Conservation (phyloP, 2,888 invertebrate species). For the Drosophila seclusa region DNA sequence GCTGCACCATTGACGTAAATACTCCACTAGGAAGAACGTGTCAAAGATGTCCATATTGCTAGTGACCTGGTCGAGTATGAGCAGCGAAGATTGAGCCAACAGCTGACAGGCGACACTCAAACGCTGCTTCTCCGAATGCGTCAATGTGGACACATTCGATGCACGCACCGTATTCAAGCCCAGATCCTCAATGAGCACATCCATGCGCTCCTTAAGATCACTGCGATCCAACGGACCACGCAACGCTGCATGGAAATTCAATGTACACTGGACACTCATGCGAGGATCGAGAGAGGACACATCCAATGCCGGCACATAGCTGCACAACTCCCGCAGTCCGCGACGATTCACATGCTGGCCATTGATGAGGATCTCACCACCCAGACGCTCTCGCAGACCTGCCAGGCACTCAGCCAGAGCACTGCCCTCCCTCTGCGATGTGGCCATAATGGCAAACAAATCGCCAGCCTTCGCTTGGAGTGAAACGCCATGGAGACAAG, state of each 20-base stretch:
- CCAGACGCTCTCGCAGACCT: slow-evolving; percentile 88
- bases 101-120: slow-evolving; percentile 96
- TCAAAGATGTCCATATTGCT: slow-evolving; percentile 93
- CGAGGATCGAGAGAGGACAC: slow-evolving; percentile 87
- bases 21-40: slow-evolving; percentile 97
- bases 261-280: slow-evolving; percentile 95
- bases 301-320: slow-evolving; percentile 84
- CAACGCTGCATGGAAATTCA: slow-evolving; percentile 93
- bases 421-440: slow-evolving; percentile 94
- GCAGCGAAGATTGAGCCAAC: slow-evolving; percentile 93
- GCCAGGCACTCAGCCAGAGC: slow-evolving; percentile 93
- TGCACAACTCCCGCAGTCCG: slow-evolving; percentile 90
- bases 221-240: slow-evolving; percentile 84
- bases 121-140: slow-evolving; percentile 94
- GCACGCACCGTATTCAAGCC: slow-evolving; percentile 95
- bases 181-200: slow-evolving; percentile 94
- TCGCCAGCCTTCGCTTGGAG: slow-evolving; percentile 96
- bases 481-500: slow-evolving; percentile 89
- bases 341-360: slow-evolving; percentile 92
- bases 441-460: slow-evolving; percentile 95
- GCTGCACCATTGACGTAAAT: slow-evolving; percentile 93
- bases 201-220: slow-evolving; percentile 91
- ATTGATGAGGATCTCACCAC: slow-evolving; percentile 94
- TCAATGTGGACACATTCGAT: slow-evolving; percentile 93
- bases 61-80: slow-evolving; percentile 93